A percentile compares a stretch with the other conserved stretches of the same genome.
Evolutionary conservation across 2,888 invertebrate species (phyloP).

Genomic region (Orgyia antiqua): DNA sequence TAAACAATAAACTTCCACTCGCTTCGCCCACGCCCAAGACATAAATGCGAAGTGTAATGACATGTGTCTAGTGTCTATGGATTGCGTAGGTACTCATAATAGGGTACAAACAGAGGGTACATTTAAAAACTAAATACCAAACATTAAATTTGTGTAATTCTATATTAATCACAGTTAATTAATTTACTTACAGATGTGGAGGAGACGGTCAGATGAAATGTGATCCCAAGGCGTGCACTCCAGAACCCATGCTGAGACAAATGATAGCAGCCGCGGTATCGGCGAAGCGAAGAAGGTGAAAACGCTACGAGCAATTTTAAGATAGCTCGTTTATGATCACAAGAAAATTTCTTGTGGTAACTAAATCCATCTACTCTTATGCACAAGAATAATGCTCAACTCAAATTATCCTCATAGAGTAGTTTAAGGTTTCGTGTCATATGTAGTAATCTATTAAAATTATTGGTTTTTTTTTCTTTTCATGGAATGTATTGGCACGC

Average conservation of each 20-base stretch:
- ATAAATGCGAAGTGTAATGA: too few relatives aligned
- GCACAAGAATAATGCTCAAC: constrained; percentile 76
- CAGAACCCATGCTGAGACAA: constrained; percentile 92
- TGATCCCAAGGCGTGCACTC: constrained; percentile 93
- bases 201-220: constrained; percentile 96
- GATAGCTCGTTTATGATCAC: constrained; percentile 50
- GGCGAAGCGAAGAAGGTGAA: constrained; percentile 85
- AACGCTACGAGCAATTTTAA: constrained; percentile 36
- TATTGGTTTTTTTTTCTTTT: constrained; percentile 50
- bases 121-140: too few relatives aligned
- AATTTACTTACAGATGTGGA: constrained; percentile 84
- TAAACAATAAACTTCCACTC: too few relatives aligned
- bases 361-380: constrained; percentile 64
- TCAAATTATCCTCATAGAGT: constrained; percentile 72
- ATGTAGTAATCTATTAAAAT: constrained; percentile 59
- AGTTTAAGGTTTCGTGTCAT: constrained; percentile 76
- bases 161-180: too few relatives aligned
- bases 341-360: constrained; percentile 60
- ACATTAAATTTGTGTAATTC: too few relatives aligned
- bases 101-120: too few relatives aligned
- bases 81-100: too few relatives aligned
- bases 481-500: constrained; percentile 65
- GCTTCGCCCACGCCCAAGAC: too few relatives aligned
- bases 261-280: constrained; percentile 91
- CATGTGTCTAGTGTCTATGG: too few relatives aligned